phyloP scores from a whole-genome alignment of 2,113 vertebrate species.

The Tachycineta bicolor region DNA sequence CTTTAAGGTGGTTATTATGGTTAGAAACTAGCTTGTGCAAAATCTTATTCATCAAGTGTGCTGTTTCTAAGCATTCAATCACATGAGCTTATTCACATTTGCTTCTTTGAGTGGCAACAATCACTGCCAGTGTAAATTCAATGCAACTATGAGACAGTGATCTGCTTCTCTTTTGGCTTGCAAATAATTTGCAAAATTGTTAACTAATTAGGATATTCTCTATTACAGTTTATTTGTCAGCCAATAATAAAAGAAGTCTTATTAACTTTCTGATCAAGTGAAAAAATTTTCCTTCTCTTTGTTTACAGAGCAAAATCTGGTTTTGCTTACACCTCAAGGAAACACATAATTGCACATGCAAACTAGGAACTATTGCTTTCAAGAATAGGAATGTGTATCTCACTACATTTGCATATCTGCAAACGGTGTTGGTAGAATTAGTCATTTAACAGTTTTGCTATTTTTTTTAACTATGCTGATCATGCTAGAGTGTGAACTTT shows the following conservation, averaged over 20 bases:
- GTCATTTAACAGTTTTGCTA: not conserved
- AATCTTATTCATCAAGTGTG: not conserved
- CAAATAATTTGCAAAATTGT: not conserved
- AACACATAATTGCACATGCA: not conserved
- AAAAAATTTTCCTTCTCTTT: not conserved
- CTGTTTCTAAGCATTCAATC: not conserved
- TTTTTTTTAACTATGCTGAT: not conserved
- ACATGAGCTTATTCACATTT: not conserved
- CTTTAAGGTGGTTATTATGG: not conserved
- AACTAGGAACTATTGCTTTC: not conserved
- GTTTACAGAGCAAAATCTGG: not conserved
- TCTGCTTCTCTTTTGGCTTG: not conserved
- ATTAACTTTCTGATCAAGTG: not conserved
- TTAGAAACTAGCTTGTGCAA: not conserved
- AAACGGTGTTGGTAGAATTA: not conserved
- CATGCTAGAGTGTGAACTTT: not conserved
- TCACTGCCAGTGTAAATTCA: not conserved
- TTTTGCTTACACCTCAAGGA: not conserved
- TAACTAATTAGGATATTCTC: not conserved
- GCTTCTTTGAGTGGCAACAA: not conserved
- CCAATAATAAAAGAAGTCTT: not conserved
- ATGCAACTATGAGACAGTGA: not conserved
- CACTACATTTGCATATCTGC: not conserved
- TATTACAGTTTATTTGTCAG: not conserved
- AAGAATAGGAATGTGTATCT: not conserved